A percentile compares a stretch with the other conserved stretches of the same genome.
These are phyloP conservation scores for Octopus bimaculoides DNA, from an alignment of 1,140 invertebrate genomes.

Conservation along the genomic window DNA sequence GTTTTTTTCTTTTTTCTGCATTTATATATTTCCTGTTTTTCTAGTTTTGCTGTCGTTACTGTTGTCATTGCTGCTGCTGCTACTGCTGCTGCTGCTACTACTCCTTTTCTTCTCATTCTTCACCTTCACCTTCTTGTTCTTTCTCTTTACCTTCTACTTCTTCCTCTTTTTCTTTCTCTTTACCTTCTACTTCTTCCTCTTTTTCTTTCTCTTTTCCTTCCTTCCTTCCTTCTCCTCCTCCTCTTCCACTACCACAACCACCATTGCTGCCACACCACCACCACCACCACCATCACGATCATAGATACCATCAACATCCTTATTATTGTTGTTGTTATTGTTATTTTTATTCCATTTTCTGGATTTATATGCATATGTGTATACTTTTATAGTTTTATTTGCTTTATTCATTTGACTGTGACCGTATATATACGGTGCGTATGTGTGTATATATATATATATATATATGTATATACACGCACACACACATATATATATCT, in stretches of 20 bases:
- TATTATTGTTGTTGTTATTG: accelerated
- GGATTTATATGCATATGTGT: neutral
- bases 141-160: neutral
- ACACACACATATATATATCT: accelerated
- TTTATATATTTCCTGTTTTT: neutral
- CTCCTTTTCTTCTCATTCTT: neutral
- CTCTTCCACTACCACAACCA: too few relatives aligned
- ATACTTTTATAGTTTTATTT: neutral
- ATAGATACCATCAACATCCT: accelerated
- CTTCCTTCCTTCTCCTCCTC: slow-evolving; percentile 10
- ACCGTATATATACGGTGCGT: neutral
- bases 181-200: neutral
- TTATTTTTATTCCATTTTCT: too few relatives aligned
- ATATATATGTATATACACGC: neutral
- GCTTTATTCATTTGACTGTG: neutral
- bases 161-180: neutral
- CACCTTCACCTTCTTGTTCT: neutral
- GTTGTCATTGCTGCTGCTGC: neutral
- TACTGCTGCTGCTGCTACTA: neutral
- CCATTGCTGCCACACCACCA: too few relatives aligned
- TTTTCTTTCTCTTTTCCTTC: slow-evolving; percentile 5
- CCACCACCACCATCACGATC: too few relatives aligned
- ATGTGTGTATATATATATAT: neutral
- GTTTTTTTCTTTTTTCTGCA: neutral
- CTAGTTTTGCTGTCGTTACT: neutral